Conservation (phyloP, 2,888 invertebrate species). For the Parnassius smintheus region DNA sequence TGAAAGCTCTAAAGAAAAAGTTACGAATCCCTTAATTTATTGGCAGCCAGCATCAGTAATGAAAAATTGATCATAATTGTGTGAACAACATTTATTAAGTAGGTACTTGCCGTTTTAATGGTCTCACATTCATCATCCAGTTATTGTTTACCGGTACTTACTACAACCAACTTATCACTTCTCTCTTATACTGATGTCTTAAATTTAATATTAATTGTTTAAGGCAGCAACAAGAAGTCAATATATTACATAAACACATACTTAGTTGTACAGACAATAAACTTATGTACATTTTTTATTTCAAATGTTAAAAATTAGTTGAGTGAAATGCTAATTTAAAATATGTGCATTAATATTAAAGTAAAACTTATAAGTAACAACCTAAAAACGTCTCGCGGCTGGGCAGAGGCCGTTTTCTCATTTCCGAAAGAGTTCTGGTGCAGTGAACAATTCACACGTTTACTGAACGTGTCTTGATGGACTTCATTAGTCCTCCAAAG, state of each 20-base stretch:
- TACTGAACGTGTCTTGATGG: too few species aligned
- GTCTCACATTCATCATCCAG: constrained; percentile 11
- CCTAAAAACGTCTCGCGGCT: too few species aligned
- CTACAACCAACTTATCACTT: constrained; percentile 1
- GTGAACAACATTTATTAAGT: constrained; percentile 24
- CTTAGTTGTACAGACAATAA: not conserved
- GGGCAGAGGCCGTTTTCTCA: too few species aligned
- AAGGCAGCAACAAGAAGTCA: not conserved
- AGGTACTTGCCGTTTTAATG: constrained; percentile 29
- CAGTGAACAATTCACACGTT: too few species aligned
- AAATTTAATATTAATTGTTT: not conserved
- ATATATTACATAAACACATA: not conserved
- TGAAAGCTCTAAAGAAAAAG: too few species aligned
- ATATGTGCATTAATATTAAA: too few species aligned
- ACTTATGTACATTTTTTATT: not conserved
- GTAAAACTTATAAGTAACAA: too few species aligned
- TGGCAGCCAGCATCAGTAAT: not conserved
- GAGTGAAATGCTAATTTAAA: too few species aligned
- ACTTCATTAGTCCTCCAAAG: too few species aligned
- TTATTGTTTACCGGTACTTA: constrained; percentile 3
- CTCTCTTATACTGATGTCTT: not conserved
- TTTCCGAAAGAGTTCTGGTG: too few species aligned
- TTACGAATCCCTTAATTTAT: too few species aligned
- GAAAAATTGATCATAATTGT: constrained; percentile 14
- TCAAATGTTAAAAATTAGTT: too few species aligned